These are phyloP conservation scores for Drosophila mayri DNA, from an alignment of 1,140 invertebrate species.

Conservation along the genomic window DNA sequence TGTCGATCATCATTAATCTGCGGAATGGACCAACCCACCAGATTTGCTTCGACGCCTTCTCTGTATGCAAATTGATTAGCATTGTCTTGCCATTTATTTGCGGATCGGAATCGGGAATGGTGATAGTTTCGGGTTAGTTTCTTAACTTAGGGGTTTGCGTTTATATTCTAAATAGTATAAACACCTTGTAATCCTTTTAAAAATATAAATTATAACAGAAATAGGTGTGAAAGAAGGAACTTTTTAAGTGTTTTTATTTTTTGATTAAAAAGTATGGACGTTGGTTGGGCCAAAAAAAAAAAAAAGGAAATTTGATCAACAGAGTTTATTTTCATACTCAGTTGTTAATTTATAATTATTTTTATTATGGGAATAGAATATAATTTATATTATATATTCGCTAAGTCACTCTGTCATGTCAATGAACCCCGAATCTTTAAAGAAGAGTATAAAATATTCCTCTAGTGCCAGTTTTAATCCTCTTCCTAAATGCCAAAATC, in stretches of 20 bases:
- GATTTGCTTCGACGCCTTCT: constrained; percentile 25
- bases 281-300: too few relatives aligned
- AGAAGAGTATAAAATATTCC: neutral
- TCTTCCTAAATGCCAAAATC: neutral
- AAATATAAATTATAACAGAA: neutral
- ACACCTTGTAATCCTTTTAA: too few relatives aligned
- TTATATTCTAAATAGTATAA: neutral
- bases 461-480: too few relatives aligned
- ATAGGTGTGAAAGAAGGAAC: neutral
- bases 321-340: too few relatives aligned
- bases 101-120: neutral
- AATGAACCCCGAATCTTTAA: neutral
- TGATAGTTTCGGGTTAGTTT: neutral
- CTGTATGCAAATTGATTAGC: constrained; percentile 62
- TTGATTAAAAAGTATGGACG: too few relatives aligned
- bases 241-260: neutral
- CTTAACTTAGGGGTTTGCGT: neutral
- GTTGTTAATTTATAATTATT: too few relatives aligned
- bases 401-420: too few relatives aligned
- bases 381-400: too few relatives aligned
- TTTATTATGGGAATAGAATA: too few relatives aligned
- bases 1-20: constrained; percentile 26
- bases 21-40: constrained; percentile 23
- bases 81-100: constrained; percentile 24
- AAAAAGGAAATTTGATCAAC: too few relatives aligned